Evolutionary conservation across 2,113 vertebrate species (phyloP).

Genomic region (Haemorhous mexicanus): DNA sequence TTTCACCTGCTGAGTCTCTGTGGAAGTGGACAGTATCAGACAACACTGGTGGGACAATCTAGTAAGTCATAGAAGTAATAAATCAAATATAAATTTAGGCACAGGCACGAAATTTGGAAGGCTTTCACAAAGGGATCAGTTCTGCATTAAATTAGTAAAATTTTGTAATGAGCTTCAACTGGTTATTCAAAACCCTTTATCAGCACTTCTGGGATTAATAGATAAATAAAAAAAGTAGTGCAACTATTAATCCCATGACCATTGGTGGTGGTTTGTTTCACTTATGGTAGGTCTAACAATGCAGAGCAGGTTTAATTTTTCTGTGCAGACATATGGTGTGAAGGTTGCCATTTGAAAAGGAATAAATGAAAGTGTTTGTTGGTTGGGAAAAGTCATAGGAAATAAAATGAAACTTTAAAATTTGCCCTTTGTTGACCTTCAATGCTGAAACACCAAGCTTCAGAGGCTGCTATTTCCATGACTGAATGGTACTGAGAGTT

Average conservation of each 20-base stretch:
- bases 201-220: slow-evolving; percentile 36
- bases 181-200: slow-evolving; percentile 30
- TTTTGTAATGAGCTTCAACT: slow-evolving; percentile 40
- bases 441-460: not conserved
- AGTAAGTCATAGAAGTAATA: not conserved
- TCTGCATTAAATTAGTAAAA: slow-evolving; percentile 42
- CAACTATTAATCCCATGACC: too few relatives aligned
- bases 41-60: not conserved
- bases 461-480: not conserved
- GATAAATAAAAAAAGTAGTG: not conserved
- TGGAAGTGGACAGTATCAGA: not conserved
- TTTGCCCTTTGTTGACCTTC: not conserved
- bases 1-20: not conserved
- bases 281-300: not conserved
- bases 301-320: not conserved
- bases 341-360: not conserved
- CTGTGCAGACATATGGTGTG: not conserved
- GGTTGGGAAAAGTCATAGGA: not conserved
- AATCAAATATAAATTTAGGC: not conserved
- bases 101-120: not conserved
- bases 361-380: not conserved
- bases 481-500: not conserved
- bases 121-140: not conserved
- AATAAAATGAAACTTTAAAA: not conserved
- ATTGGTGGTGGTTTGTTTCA: not conserved